Evolutionary conservation across 2,797 vertebrate genomes (phyloP).

Genomic region (Pseudochromis fuscus): DNA sequence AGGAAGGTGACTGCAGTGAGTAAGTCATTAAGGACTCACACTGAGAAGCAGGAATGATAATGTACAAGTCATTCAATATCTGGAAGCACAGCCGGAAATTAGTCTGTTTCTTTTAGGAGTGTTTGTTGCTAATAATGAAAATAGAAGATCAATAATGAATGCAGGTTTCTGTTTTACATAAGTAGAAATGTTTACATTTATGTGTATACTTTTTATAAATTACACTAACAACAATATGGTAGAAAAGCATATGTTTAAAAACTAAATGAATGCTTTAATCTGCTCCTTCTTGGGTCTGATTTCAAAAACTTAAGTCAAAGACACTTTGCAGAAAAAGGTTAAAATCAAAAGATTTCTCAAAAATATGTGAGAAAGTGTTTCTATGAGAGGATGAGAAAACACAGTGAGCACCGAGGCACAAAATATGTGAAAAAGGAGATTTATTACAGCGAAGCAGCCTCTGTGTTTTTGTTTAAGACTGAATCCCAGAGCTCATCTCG

Average conservation of each 20-base stretch:
- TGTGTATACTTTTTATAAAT: too few species aligned
- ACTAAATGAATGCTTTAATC: too few species aligned
- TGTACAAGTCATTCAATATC: not conserved
- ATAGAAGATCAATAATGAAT: not conserved
- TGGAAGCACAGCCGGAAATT: not conserved
- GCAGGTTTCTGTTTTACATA: too few species aligned
- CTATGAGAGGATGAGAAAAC: not conserved
- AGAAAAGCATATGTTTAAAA: too few species aligned
- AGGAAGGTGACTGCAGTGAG: not conserved
- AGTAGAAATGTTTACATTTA: too few species aligned
- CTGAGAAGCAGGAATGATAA: not conserved
- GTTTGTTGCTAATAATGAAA: too few species aligned
- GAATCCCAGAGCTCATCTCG: constrained; percentile 39
- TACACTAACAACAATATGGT: too few species aligned
- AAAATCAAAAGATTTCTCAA: not conserved
- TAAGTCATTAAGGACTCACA: not conserved
- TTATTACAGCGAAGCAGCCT: constrained; percentile 21
- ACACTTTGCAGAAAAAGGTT: too few species aligned
- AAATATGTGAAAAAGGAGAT: constrained; percentile 17
- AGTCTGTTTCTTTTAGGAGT: not conserved
- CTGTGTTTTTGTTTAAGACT: constrained; percentile 19
- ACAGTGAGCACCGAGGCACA: not conserved
- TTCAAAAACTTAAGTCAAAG: too few species aligned
- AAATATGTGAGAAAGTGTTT: constrained; percentile 11
- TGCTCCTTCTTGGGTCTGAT: too few species aligned